Base-by-base conservation (phyloP, 2,797 vertebrate genomes). In the Numenius phaeopus region DNA sequence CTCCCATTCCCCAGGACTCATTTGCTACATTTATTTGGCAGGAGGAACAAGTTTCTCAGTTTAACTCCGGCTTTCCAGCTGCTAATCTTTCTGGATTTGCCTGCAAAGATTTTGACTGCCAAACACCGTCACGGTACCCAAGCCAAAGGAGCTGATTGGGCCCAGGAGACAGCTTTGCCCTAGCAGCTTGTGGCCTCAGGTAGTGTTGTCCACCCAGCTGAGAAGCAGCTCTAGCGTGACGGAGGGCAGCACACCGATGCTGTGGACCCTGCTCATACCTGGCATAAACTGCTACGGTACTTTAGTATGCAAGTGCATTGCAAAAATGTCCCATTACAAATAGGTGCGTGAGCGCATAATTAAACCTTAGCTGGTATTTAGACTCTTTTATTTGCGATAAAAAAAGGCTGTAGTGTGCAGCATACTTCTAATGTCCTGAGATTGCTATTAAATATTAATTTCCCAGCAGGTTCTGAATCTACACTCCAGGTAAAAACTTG, bases 1-100 rank as follows among this genome's bases (percentile, higher is more conserved):
- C 57, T 95, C 88, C 66, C 37, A 58, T 78, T 75, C 47, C 54
- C 67, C 49, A 78, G 65, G 42, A 61, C 52, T 77, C 71, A 78
- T 92, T 92, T 75, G 26, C 40, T 83, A 32, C 55, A 27, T 75
- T 81, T 73, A 58, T 83, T 94, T 94, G 91, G 89, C 94, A 82
- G 80, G 39, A 79, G 50, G 37, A 94, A 23, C 19, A 83, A 47
- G 24, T 82, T 92, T 75, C 61, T 92, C 49, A 29, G 40, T 47
- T 90, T 58, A 76, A 0, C 27, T 86, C 81, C 58, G 54, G 54
- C 54, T 88, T 52, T 93, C 47, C 80, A 79, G 70, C 57, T 23
- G 5, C 66, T 70, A 82, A 82, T 58, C 77, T 77, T 67, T 91
- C 61, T 52, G 62, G 58, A 65, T 82, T 62, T 64, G 46, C 52